Percentiles rank a stretch among this genome's conserved stretches.
Conservation (phyloP, 2,797 vertebrate species). For the Distichodus sexfasciatus region DNA sequence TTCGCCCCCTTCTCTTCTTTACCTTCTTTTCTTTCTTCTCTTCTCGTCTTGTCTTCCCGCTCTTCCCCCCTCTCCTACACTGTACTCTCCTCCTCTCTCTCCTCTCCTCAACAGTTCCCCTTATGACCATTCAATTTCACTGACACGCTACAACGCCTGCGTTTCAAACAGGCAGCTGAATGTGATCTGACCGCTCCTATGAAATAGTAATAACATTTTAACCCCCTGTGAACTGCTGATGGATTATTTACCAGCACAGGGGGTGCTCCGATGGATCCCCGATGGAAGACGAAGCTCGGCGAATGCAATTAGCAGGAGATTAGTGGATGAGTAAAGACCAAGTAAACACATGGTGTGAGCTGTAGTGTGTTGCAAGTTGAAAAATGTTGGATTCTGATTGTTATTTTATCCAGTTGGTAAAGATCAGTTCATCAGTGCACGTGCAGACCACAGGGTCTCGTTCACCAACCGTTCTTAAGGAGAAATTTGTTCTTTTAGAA, state of each 20-base stretch:
- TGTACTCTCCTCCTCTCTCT: not conserved
- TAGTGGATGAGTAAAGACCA: not conserved
- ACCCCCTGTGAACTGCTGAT: not conserved
- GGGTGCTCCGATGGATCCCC: not conserved
- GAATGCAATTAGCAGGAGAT: not conserved
- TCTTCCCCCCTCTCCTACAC: not conserved
- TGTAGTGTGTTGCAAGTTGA: not conserved
- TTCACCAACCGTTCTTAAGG: too few species aligned
- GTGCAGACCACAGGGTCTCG: not conserved
- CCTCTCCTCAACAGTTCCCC: not conserved
- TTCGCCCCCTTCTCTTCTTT: not conserved
- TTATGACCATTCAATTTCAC: conserved; percentile 10
- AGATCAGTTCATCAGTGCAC: not conserved
- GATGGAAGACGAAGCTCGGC: not conserved
- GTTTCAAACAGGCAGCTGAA: conserved; percentile 11
- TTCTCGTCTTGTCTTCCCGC: not conserved
- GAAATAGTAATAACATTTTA: conserved; percentile 20
- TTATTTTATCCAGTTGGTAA: not conserved
- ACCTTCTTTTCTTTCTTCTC: not conserved
- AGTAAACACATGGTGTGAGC: not conserved
- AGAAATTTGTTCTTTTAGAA: too few species aligned
- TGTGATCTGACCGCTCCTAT: conserved; percentile 13
- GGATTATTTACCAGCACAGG: not conserved
- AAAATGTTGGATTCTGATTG: not conserved
- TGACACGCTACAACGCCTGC: conserved; percentile 1